Evolutionary conservation across 2,888 invertebrate species (phyloP).

Genomic region (Polydrusus pterygomalis): DNA sequence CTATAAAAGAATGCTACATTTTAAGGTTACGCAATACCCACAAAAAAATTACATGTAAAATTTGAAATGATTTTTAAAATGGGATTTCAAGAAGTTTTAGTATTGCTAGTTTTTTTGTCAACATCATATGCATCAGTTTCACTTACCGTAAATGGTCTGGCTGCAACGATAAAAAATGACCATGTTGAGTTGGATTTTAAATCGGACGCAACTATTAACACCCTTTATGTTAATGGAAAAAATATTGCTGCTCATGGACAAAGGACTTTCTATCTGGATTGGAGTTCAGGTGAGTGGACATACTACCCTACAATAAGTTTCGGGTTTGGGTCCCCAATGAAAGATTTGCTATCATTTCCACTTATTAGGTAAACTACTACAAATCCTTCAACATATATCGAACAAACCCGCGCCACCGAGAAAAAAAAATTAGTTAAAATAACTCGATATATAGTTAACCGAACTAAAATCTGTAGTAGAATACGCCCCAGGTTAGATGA

Average conservation of each 20-base stretch:
- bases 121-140: conserved; percentile 25
- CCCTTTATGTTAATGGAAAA: conserved; percentile 18
- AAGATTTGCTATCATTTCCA: too few relatives aligned
- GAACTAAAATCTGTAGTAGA: too few relatives aligned
- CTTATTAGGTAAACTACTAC: too few relatives aligned
- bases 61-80: conserved; percentile 6
- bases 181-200: conserved; percentile 40
- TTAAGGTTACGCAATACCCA: not conserved
- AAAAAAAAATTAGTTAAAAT: too few relatives aligned
- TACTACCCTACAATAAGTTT: too few relatives aligned
- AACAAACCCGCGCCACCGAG: too few relatives aligned
- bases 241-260: conserved; percentile 32
- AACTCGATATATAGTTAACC: too few relatives aligned
- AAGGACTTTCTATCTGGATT: conserved; percentile 37
- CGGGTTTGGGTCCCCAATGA: too few relatives aligned
- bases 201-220: conserved; percentile 20
- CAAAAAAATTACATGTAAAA: too few relatives aligned
- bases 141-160: conserved; percentile 31
- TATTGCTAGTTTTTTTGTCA: not conserved
- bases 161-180: conserved; percentile 34
- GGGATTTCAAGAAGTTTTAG: not conserved
- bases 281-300: conserved; percentile 34
- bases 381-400: too few relatives aligned
- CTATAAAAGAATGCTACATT: not conserved
- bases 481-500: too few relatives aligned